phyloP scores from a whole-genome alignment of 1,140 invertebrate genomes.

The Diorhabda carinulata region DNA sequence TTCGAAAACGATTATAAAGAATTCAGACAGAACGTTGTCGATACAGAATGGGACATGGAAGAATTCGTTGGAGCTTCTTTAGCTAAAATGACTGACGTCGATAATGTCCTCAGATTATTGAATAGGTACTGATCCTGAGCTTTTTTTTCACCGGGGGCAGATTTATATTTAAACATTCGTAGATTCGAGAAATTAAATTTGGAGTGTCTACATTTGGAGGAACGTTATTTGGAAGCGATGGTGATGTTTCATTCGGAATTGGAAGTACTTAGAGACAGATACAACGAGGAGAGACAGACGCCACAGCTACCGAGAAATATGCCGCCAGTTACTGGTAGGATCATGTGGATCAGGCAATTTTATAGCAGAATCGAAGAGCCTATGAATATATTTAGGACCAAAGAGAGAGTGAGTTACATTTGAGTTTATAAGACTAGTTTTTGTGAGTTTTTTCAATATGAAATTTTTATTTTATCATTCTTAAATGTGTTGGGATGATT shows the following conservation, averaged over 20 bases:
- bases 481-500: too few relatives aligned
- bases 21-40: constrained; percentile 66
- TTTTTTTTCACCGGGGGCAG: neutral
- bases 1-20: constrained; percentile 75
- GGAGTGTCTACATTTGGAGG: constrained; percentile 63
- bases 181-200: constrained; percentile 68
- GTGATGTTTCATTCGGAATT: constrained; percentile 62
- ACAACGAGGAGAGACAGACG: constrained; percentile 65
- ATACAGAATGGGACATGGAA: constrained; percentile 66
- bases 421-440: too few relatives aligned
- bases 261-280: constrained; percentile 61
- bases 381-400: constrained; percentile 61
- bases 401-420: constrained; percentile 44
- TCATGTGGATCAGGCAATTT: constrained; percentile 68
- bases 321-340: constrained; percentile 63
- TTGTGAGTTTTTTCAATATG: too few relatives aligned
- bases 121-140: constrained; percentile 48
- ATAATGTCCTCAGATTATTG: constrained; percentile 49
- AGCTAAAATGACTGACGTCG: constrained; percentile 48
- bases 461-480: too few relatives aligned
- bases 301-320: constrained; percentile 62
- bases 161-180: neutral
- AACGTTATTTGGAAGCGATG: constrained; percentile 65
- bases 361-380: constrained; percentile 60
- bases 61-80: constrained; percentile 56